Evolutionary conservation across 2,113 vertebrate species (phyloP), one percentile per base, ranked within the genome.

Genomic region (Nothoprocta pentlandii): DNA sequence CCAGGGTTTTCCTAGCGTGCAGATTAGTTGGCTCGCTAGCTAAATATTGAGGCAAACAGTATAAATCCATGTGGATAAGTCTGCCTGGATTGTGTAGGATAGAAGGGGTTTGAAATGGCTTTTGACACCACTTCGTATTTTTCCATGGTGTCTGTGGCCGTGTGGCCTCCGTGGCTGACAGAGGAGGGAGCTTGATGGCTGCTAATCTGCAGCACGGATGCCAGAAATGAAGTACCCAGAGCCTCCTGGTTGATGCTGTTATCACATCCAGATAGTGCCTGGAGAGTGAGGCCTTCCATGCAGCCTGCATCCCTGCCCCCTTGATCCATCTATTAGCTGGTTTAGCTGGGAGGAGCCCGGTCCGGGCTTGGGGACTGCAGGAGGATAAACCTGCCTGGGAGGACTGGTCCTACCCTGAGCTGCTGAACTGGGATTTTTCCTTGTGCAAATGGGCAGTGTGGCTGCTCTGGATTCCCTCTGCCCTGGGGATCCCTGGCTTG

Each of bases 1-100:
- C 75, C 3, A 0, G 30, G 58, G 49, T n/a, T 94, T 95, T 90
- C 82, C 87, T 64, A 88, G 61, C 94, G 84, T 88, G 58, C 30
- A 89, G 95, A 95, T 95, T 88, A 95, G 95, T 89, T 87, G 94
- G 92, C 83, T 95, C 85, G 68, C 84, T 89, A 76, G 66, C 85
- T 94, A 90, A 95, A 95, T 94, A 93, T 95, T 92, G 90, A 94
- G 93, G 86, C 92, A 97, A 94, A 94, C 85, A 88, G 74, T 76
- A 78, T 94, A 96, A 96, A 97, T 97, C 96, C 90, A 84, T 66
- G 73, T 41, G 79, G 82, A 90, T 95, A 95, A 92, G 88, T 90
- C 77, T 88, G 30, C 26, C 85, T 76, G 88, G 80, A 80, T 86
- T 79, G 62, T 92, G 88, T 49, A 95, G 92, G 90, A 93, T 84